A percentile compares a stretch with the other conserved stretches of the same genome.
Evolutionary conservation across 1,140 invertebrate species (phyloP).

Genomic region (Linepithema humile): DNA sequence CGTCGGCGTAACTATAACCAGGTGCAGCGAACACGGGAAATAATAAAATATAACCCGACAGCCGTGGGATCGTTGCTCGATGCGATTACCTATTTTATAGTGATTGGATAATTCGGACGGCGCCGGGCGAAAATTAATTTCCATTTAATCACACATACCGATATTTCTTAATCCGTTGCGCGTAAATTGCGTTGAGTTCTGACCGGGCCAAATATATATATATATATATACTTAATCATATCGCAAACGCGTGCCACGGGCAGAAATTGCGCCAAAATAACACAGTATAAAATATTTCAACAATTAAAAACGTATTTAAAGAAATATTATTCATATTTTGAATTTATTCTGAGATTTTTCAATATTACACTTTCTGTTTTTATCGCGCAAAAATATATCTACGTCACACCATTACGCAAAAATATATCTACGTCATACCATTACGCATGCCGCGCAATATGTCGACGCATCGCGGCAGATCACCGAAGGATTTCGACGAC

Average conservation of each 20-base stretch:
- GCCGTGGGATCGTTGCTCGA: neutral
- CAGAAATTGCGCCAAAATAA: neutral
- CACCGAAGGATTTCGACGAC: conserved; percentile 3
- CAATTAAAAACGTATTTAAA: neutral
- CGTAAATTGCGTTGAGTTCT: conserved; percentile 12
- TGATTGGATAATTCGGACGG: conserved; percentile 2
- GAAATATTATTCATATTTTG: neutral
- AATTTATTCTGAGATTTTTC: neutral
- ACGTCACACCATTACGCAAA: neutral
- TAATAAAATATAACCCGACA: conserved; percentile 10
- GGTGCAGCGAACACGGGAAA: neutral
- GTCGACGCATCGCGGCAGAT: neutral
- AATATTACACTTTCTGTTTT: neutral
- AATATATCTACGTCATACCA: neutral
- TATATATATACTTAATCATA: neutral
- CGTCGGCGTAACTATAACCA: neutral
- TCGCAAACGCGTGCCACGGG: neutral
- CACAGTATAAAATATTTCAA: neutral
- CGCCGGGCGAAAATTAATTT: conserved; percentile 45
- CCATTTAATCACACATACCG: conserved; percentile 5
- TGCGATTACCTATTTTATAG: conserved; percentile 24
- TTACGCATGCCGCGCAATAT: conserved; percentile 1
- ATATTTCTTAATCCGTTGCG: conserved; percentile 32
- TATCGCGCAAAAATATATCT: neutral
- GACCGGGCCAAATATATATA: neutral